Base-by-base conservation (phyloP, 2,888 invertebrate genomes). In the Graphium colonna region DNA sequence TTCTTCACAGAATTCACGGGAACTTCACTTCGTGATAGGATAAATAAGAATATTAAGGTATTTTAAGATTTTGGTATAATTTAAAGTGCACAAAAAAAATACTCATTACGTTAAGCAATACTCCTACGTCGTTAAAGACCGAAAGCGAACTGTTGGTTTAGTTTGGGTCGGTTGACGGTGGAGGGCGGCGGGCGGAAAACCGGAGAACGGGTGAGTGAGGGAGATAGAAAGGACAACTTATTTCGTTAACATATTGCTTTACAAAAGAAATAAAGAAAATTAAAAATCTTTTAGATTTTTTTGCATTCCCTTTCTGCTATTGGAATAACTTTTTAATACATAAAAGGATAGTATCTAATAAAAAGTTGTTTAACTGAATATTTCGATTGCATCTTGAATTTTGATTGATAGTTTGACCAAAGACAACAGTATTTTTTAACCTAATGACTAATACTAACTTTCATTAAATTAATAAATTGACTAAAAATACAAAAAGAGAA, bases 91-190 rank as follows among this genome's bases (percentile, higher is more conserved):
- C 85, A 87, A 82, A 85, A 86, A 85, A 88, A 80, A 75, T 79
- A 82, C 75, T 81, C 89, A 89, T 88, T 76, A 77, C 89, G 85
- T 75, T 76, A 65, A 75, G 71, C 77, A 75, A 68, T 85, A 89
- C 90, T 90, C 89, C 79, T 71, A 67, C 85, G 79, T 85, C 80
- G 80, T 82, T 81, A 82, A 77, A 87, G 81, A 88, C 85, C 86
- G 85, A 90, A 91, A 89, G 90, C 91, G 90, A 91, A 91, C 91
- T 91, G 91, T 85, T 79, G 77, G 77, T 79, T 71, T 72, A 63
- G 72, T 78, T 82, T 82, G 75, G 75, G 73, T 79, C 73, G 71
- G 73, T 72, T 71, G 77, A 44, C 21, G 75, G 73, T 77, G 63
- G 62, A 62, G 60, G 63, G 63, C 59, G 63, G 75, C 77, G 77